Conservation (phyloP, 2,797 vertebrate species). For the Helostoma temminkii region DNA sequence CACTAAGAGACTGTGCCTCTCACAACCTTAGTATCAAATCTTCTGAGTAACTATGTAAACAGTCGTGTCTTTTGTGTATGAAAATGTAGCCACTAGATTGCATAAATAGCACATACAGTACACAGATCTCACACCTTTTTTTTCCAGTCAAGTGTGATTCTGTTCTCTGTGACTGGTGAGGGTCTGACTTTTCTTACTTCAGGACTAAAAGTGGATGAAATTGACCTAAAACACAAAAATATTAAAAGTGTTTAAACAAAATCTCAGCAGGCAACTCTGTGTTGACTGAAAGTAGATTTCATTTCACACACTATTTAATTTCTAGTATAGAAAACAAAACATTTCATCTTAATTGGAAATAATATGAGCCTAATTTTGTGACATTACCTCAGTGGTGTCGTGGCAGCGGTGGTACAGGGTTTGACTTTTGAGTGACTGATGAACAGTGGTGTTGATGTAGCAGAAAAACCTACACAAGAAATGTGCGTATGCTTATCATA, state of each 20-base stretch:
- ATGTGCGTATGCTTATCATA: constrained; percentile 7
- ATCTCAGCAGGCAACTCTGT: background rate
- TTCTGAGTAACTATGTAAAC: background rate
- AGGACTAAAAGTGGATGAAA: constrained; percentile 38
- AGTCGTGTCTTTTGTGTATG: background rate
- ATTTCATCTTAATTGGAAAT: background rate
- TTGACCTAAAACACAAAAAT: constrained; percentile 46
- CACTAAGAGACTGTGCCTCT: background rate
- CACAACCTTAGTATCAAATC: background rate
- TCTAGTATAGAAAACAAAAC: background rate
- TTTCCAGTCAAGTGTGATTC: constrained; percentile 54
- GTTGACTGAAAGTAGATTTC: background rate
- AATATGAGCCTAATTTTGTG: background rate
- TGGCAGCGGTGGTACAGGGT: constrained; percentile 21
- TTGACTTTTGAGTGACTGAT: constrained; percentile 31
- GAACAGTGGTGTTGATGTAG: constrained; percentile 30
- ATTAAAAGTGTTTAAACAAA: background rate
- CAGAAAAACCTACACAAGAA: constrained; percentile 43
- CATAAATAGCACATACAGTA: background rate
- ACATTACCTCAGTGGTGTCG: constrained; percentile 68
- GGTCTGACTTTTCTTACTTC: constrained; percentile 19
- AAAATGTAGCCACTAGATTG: background rate
- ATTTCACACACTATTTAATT: constrained; percentile 7
- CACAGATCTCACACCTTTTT: constrained; percentile 53
- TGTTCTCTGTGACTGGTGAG: constrained; percentile 42